Percentiles rank a stretch among this genome's conserved stretches.
These are phyloP conservation scores for Dioctria linearis DNA, from an alignment of 2,888 invertebrate genomes.

Conservation along the genomic window DNA sequence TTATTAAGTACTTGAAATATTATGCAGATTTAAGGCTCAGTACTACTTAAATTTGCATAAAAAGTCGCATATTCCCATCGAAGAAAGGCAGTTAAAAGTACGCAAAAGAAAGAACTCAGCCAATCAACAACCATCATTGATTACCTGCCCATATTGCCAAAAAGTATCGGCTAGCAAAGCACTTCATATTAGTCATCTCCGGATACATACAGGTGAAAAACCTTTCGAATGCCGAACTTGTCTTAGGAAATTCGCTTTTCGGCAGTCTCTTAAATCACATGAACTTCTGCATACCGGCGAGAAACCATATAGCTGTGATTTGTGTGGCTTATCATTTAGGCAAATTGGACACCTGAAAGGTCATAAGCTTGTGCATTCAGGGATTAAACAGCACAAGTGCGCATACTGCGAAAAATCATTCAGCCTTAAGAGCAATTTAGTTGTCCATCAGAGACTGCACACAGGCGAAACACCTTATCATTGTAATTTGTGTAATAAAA, in stretches of 20 bases:
- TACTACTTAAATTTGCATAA: conserved; percentile 58
- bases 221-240: conserved; percentile 58
- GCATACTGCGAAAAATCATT: conserved; percentile 57
- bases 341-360: conserved; percentile 59
- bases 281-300: conserved; percentile 59
- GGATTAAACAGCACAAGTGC: conserved; percentile 57
- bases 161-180: conserved; percentile 54
- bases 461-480: conserved; percentile 60
- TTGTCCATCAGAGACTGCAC: conserved; percentile 60
- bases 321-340: conserved; percentile 57
- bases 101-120: background rate
- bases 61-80: conserved; percentile 57
- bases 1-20: too few species aligned
- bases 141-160: conserved; percentile 56
- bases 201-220: conserved; percentile 58
- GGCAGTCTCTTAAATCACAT: conserved; percentile 58
- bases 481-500: conserved; percentile 59
- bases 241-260: conserved; percentile 56
- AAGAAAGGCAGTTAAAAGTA: conserved; percentile 38
- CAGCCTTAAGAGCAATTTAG: conserved; percentile 59
- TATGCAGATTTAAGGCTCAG: conserved; percentile 56
- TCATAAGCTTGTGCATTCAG: conserved; percentile 59
- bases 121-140: conserved; percentile 7
- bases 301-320: conserved; percentile 58
- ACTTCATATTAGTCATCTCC: conserved; percentile 56